Base-by-base conservation (phyloP, 1,140 invertebrate genomes). In the Neodiprion virginianus region DNA sequence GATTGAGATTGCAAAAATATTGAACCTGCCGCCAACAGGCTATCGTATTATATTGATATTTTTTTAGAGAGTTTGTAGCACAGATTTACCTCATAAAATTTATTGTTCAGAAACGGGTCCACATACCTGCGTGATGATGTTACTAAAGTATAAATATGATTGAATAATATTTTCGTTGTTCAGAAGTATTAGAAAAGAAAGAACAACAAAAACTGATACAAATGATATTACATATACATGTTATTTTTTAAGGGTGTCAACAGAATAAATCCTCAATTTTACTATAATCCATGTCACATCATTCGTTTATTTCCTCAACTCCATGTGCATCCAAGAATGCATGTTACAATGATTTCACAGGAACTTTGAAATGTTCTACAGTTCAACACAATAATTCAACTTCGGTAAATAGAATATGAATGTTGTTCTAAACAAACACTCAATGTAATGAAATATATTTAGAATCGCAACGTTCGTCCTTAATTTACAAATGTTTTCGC, bases 181-280 rank as follows among this genome's bases (percentile, higher is more conserved):
- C 3, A 14, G 53, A 61, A 61, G n/a, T 61, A 61, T 61, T 61
- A 3, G 4, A 61, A 40, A 40, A 40, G 28, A 40, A 3, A 40
- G 28, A 40, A 40, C 28, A 40, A 40, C 28, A 3, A 40, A 40
- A 40, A 40, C 28, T 40, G 5, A 40, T 40, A 40, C 28, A 40
- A 40, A 40, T 40, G 5, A 40, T 40, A 40, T 40, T 40, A 69
- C 72, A 40, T 65, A 74, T 73, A 74, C 61, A 72, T 40, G 21
- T 77, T 75, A 75, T 77, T 77, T 77, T 77, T 73, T 75, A 73
- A 77, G 49, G 40, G 72, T 40, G 73, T 81, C 77, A 71, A 72
- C 72, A 70, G 83, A 84, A 83, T 82, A 81, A 79, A 78, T 72
- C 79, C 75, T 79, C 71, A 72, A 81, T 71, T 81, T 84, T 80